Base-by-base conservation (phyloP, 2,888 invertebrate genomes). In the Coelinius sp. region DNA sequence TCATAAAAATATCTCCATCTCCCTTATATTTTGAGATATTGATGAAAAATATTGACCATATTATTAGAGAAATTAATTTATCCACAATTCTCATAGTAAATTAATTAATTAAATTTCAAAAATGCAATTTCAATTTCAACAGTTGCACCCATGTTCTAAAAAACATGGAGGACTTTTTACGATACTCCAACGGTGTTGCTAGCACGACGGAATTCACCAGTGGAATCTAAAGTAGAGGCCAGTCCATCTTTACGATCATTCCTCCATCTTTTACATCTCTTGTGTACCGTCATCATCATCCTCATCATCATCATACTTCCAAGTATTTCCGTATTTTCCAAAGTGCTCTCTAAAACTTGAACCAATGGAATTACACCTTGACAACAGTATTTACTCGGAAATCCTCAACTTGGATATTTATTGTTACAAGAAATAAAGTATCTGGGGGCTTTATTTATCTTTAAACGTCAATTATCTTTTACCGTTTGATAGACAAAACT, bases 401-500 rank as follows among this genome's bases (percentile, higher is more conserved):
- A 31, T n/a, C 25, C 27, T 46, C 14, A n/a, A 56, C 46, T 49
- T 20, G 20, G 46, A 49, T 49, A n/a, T 41, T n/a, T 49, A 49
- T 49, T 49, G 20, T 20, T 49, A 17, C 20, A 49, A 17, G 46
- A 49, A 41, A 41, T n/a, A 41, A 49, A 49, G 46, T 49, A 20
- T 49, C 46, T 20, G 20, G 20, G n/a, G 46, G 20, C 20, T 49
- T 49, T 49, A 49, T 49, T 49, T 20, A 6, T 49, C 17, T 20
- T 20, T 49, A 17, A 14, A 8, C 46, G 10, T 49, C 46, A 49
- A 20, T 49, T 49, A 20, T 68, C 38, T 63, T 71, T 68, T 53
- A 71, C 71, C 71, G 71, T 71, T 71, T 63, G 27, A n/a, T 52
- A 4, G 46, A 14, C 17, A 17, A 8, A 41, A 41, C n/a, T 41